These are phyloP conservation scores for Danio kyathit DNA, from an alignment of 2,797 vertebrate genomes.

Conservation along the genomic window DNA sequence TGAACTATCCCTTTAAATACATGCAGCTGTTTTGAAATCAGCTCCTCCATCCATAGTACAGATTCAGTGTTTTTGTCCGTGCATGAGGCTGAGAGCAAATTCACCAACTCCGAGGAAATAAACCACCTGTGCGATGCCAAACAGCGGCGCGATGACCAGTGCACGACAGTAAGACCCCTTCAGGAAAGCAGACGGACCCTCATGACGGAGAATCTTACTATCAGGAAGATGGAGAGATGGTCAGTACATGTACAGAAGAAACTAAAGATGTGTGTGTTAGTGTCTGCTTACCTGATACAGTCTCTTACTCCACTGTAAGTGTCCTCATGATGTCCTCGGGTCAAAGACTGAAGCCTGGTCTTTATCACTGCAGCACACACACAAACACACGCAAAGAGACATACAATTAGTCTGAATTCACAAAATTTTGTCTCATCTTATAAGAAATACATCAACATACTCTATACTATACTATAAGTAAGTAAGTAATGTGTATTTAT, in stretches of 20 bases:
- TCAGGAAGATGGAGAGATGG: not conserved
- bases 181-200: constrained; percentile 91
- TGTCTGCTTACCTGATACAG: constrained; percentile 52
- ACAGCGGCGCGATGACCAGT: constrained; percentile 73
- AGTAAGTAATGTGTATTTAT: no score
- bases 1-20: no score
- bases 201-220: constrained; percentile 88
- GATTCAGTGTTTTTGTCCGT: not conserved
- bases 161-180: constrained; percentile 96
- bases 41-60: not conserved
- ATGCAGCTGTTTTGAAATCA: no score
- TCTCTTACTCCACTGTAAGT: constrained; percentile 59
- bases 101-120: constrained; percentile 95
- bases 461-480: no score
- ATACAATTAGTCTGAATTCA: not conserved
- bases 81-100: constrained; percentile 48
- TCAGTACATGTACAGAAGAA: not conserved
- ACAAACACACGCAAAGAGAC: not conserved
- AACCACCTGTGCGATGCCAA: constrained; percentile 93
- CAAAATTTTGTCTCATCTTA: not conserved
- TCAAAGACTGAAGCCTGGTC: constrained; percentile 61
- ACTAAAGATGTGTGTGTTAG: no score
- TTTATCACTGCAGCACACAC: constrained; percentile 58
- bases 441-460: no score
- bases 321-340: constrained; percentile 45